Percentiles rank a stretch among this genome's conserved stretches.
phyloP scores from a whole-genome alignment of 2,797 vertebrate genomes.

The Pelobates cultripes region DNA sequence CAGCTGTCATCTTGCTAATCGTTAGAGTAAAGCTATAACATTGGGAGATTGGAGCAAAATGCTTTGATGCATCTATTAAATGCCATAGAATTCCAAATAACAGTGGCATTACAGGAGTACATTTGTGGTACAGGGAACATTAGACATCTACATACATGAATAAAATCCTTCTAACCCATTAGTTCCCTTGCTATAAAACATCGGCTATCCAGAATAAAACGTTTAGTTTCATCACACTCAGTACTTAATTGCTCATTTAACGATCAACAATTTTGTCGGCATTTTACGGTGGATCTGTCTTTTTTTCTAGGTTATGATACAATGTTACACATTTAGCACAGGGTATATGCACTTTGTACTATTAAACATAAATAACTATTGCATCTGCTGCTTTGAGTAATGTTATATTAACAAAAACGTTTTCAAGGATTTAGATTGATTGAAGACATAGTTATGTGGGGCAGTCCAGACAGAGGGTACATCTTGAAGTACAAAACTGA shows the following conservation, averaged over 20 bases:
- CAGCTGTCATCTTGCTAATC: slow-evolving; percentile 23
- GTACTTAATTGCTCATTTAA: background rate
- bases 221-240: background rate
- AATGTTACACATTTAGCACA: too few relatives aligned
- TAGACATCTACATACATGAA: background rate
- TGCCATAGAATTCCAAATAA: slow-evolving; percentile 5
- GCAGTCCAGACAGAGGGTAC: too few relatives aligned
- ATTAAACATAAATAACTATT: too few relatives aligned
- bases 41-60: slow-evolving; percentile 7
- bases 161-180: background rate
- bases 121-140: background rate
- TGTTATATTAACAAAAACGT: too few relatives aligned
- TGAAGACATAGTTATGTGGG: too few relatives aligned
- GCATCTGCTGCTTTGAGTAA: too few relatives aligned
- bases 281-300: too few relatives aligned
- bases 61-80: slow-evolving; percentile 9
- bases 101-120: slow-evolving; percentile 10
- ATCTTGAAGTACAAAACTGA: too few relatives aligned
- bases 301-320: too few relatives aligned
- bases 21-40: slow-evolving; percentile 6
- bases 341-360: too few relatives aligned
- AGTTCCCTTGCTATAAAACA: background rate
- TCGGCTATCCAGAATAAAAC: too few relatives aligned
- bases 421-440: too few relatives aligned
- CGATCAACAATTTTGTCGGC: background rate